Percentiles rank a stretch among this genome's conserved stretches.
phyloP scores from a whole-genome alignment of 2,797 vertebrate species.

The Lutjanus argentimaculatus region DNA sequence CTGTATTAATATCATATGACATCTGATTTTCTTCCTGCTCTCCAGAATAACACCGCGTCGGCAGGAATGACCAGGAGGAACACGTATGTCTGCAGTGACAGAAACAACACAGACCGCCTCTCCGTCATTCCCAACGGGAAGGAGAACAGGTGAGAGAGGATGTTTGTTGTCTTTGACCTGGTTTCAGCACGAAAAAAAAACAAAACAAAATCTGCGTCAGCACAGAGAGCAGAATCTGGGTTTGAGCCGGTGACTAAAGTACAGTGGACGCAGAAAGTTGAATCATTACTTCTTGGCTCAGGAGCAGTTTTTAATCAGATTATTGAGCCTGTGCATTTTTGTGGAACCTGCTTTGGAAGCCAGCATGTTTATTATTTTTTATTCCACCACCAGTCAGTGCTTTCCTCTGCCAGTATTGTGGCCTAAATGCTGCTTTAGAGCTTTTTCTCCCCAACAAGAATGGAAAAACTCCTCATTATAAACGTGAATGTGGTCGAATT shows the following conservation, averaged over 20 bases:
- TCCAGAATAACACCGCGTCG: slow-evolving; percentile 92
- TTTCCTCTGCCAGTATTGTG: neutral
- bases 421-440: slow-evolving; percentile 13
- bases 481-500: neutral
- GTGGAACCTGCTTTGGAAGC: neutral
- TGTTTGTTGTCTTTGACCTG: slow-evolving; percentile 1
- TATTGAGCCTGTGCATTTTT: slow-evolving; percentile 2
- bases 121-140: slow-evolving; percentile 98
- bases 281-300: neutral
- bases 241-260: neutral
- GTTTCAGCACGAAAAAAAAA: neutral
- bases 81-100: slow-evolving; percentile 97
- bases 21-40: slow-evolving; percentile 4
- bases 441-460: slow-evolving; percentile 16
- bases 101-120: slow-evolving; percentile 93
- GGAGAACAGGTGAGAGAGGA: slow-evolving; percentile 94
- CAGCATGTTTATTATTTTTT: neutral
- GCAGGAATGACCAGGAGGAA: slow-evolving; percentile 97
- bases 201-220: neutral
- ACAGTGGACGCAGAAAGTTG: neutral
- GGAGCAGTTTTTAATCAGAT: neutral
- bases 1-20: neutral
- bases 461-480: slow-evolving; percentile 8
- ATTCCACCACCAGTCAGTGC: neutral
- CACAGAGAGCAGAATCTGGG: slow-evolving; percentile 1